Percentiles rank a stretch among this genome's conserved stretches.
These are phyloP conservation scores for Astropecten irregularis DNA, from an alignment of 53 echinoderm and acorn worm species.

Conservation along the genomic window DNA sequence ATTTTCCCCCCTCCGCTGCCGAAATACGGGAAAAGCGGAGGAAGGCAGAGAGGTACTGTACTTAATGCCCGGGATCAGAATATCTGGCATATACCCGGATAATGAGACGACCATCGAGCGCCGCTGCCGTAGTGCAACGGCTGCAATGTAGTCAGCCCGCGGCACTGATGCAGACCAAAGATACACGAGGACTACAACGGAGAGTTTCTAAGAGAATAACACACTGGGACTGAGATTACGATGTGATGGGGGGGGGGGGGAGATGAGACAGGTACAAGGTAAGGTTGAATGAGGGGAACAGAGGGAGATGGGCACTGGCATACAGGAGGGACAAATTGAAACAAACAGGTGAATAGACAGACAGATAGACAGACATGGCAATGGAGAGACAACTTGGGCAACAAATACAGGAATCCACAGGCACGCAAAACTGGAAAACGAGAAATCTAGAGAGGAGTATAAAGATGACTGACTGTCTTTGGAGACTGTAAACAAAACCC, in stretches of 20 bases:
- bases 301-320: no score
- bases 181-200: neutral
- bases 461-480: no score
- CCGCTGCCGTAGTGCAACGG: constrained; percentile 2
- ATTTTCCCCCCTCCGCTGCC: constrained; percentile 17
- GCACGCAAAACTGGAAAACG: no score
- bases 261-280: no score
- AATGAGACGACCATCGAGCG: constrained; percentile 28
- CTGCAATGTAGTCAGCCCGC: constrained; percentile 19
- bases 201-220: neutral
- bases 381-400: no score
- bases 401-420: no score
- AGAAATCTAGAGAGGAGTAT: no score
- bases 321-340: neutral
- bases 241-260: constrained; percentile 15
- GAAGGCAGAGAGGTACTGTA: constrained; percentile 25
- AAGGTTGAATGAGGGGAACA: no score
- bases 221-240: constrained; percentile 17
- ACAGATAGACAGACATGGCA: neutral
- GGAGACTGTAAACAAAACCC: no score
- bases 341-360: neutral
- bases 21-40: neutral
- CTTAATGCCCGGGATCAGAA: constrained; percentile 35
- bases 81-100: constrained; percentile 51
- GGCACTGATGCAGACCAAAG: constrained; percentile 21